These are phyloP conservation scores for Leptoclinus maculatus DNA, from an alignment of 2,797 vertebrate genomes.

Conservation along the genomic window DNA sequence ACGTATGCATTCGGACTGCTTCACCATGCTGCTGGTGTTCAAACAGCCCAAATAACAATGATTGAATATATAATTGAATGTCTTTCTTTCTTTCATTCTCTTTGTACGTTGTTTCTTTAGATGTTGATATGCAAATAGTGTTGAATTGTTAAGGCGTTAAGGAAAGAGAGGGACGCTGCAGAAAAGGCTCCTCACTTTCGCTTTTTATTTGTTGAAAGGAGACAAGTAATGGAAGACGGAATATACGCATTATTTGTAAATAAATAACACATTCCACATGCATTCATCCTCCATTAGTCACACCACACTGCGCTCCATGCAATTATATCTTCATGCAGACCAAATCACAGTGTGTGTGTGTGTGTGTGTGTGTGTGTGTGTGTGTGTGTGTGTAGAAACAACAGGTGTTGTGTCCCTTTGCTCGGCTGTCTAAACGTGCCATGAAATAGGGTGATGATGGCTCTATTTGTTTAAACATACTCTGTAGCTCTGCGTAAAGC, in stretches of 20 bases:
- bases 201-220: not conserved
- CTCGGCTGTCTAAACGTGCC: conserved; percentile 55
- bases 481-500: conserved; percentile 30
- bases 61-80: too few species aligned
- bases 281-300: conserved; percentile 1
- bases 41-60: too few species aligned
- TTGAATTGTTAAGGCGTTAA: not conserved
- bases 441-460: conserved; percentile 70
- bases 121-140: not conserved
- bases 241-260: not conserved
- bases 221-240: not conserved
- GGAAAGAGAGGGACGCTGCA: not conserved
- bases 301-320: not conserved
- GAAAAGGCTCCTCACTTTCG: not conserved
- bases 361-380: conserved; percentile 4
- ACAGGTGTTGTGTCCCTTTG: conserved; percentile 51
- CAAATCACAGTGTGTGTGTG: conserved; percentile 9
- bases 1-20: not conserved
- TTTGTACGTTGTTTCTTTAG: not conserved
- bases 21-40: too few species aligned
- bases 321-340: conserved; percentile 11
- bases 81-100: too few species aligned
- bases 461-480: conserved; percentile 56
- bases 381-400: conserved; percentile 11
- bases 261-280: not conserved